A percentile compares a stretch with the other conserved stretches of the same genome.
Evolutionary conservation across 2,797 vertebrate species (phyloP).

Genomic region (Artibeus lituratus): DNA sequence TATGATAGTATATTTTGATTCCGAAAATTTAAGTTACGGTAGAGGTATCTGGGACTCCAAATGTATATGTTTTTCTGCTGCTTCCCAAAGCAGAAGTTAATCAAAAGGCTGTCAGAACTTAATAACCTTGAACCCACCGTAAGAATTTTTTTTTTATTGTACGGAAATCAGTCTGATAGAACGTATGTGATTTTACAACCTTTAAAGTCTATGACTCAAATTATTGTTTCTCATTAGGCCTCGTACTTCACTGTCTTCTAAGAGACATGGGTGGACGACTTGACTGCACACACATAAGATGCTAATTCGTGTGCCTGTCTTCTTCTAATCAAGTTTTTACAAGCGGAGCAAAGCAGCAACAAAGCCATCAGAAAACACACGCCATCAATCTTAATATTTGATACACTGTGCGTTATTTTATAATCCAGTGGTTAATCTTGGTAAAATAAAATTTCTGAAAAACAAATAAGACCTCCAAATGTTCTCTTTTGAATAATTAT

Average conservation of each 20-base stretch:
- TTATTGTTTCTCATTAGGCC: not conserved
- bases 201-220: not conserved
- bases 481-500: not conserved
- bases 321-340: not conserved
- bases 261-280: not conserved
- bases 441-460: not conserved
- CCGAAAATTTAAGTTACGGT: not conserved
- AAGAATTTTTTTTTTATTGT: not conserved
- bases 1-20: not conserved
- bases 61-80: not conserved
- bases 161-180: not conserved
- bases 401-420: not conserved
- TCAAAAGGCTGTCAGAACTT: not conserved
- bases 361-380: not conserved
- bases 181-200: not conserved
- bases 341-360: not conserved
- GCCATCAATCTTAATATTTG: not conserved
- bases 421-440: not conserved
- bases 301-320: not conserved
- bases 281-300: not conserved
- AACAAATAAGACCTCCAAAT: not conserved
- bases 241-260: not conserved
- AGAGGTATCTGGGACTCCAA: not conserved
- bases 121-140: not conserved
- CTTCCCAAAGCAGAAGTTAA: slow-evolving; percentile 7